Base-by-base conservation (phyloP, 2,113 vertebrate species). In the Epinephelus cyanopodus region DNA sequence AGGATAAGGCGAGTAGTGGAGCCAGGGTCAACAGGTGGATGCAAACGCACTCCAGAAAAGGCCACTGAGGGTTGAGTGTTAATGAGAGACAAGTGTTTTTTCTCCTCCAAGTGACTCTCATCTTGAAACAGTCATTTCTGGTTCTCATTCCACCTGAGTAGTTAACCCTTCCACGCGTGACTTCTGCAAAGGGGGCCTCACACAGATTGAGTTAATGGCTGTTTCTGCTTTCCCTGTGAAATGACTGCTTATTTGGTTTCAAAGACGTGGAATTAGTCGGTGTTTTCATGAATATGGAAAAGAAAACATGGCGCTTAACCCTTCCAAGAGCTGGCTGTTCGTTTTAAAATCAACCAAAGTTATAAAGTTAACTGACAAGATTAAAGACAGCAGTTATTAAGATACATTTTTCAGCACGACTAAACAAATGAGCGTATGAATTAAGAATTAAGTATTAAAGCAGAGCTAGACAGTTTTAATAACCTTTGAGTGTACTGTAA, bases 11-110 rank as follows among this genome's bases (percentile, higher is more conserved):
- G 10, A 12, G 14, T 61, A 76, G 39, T 2, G 1, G 72, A 52
- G 74, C 63, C 67, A 11, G 76, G 80, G 90, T 83, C 79, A 87
- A 61, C 92, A 91, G 87, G 91, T 90, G 87, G 88, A 85, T 76
- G 69, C 14, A 0, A 73, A 63, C 9, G 19, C 72, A 19, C 75
- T 82, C 81, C 45, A 82, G 53, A 74, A 80, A 23, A 47, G 1
- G 61, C 52, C 72, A 50, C n/a, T 0, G 8, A 79, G 62, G 67
- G 65, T 37, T 11, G 25, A 17, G 64, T 71, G 61, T 68, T 75
- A 88, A 88, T 74, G 86, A 89, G 68, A 87, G 67, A 65, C 63
- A 33, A 87, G 73, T 61, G 63, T 6, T 53, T 79, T 70, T 65
- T 23, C 52, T 80, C 62, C 25, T 79, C 56, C 14, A 14, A 77